These are phyloP conservation scores for Perizoma flavofasciatum DNA, from an alignment of 2,888 invertebrate species.

Conservation along the genomic window DNA sequence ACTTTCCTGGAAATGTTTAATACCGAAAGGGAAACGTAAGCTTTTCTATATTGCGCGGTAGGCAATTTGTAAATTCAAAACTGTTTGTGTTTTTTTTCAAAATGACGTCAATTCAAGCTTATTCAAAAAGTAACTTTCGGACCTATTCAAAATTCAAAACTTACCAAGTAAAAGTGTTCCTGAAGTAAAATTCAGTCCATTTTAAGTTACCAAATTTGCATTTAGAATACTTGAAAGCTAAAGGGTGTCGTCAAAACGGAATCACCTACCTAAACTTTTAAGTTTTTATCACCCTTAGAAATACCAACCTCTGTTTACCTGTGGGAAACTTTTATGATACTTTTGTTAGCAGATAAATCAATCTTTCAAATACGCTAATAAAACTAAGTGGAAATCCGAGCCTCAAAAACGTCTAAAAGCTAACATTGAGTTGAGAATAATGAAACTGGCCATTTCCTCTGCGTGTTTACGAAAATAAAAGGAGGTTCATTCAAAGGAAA, in stretches of 20 bases:
- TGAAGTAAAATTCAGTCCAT: constrained; percentile 30
- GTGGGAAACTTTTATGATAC: constrained; percentile 9
- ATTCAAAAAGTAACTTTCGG: constrained; percentile 8
- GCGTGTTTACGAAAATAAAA: constrained; percentile 64
- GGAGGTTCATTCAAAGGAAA: constrained; percentile 38
- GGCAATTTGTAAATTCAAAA: too few species aligned
- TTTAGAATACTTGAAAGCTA: constrained; percentile 55
- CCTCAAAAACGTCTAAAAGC: constrained; percentile 34
- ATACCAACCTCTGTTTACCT: constrained; percentile 7
- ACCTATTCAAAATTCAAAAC: constrained; percentile 23
- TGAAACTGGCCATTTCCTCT: constrained; percentile 60
- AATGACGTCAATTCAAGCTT: background rate
- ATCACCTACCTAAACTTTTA: constrained; percentile 34
- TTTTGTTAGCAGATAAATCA: constrained; percentile 24
- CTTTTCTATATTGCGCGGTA: background rate
- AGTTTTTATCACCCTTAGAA: constrained; percentile 32
- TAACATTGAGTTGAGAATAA: constrained; percentile 47
- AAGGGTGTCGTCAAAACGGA: constrained; percentile 45
- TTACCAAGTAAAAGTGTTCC: constrained; percentile 26
- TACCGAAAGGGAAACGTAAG: constrained; percentile 11
- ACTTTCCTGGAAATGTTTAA: too few species aligned
- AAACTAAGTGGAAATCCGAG: constrained; percentile 45
- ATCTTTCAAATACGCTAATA: constrained; percentile 34
- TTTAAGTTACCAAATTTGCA: constrained; percentile 52
- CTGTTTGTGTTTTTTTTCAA: too few species aligned